Conservation (phyloP, 2,797 vertebrate genomes). For the Muscicapa striata region DNA sequence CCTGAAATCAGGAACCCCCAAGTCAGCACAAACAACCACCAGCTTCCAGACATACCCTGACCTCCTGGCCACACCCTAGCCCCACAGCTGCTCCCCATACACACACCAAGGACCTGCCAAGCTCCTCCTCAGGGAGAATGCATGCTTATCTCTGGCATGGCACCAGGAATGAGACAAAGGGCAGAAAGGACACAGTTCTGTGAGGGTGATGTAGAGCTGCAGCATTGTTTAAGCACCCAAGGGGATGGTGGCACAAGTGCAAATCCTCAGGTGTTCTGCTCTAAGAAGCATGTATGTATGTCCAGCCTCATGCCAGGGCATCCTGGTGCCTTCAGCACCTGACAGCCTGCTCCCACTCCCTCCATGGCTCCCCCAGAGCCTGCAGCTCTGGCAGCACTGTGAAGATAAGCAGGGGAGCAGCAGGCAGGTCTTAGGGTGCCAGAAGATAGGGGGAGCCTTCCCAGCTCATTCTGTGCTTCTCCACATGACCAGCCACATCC, state of each 20-base stretch:
- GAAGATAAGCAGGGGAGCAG: neutral
- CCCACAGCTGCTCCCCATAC: neutral
- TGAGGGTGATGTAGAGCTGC: neutral
- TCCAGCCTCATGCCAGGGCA: neutral
- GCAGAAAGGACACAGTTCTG: neutral
- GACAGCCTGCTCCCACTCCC: neutral
- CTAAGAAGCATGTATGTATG: accelerated
- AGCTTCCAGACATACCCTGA: neutral
- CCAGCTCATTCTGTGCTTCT: neutral
- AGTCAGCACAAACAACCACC: accelerated
- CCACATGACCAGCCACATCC: neutral
- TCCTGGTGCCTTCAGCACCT: neutral
- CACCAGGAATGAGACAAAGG: neutral
- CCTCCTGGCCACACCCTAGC: neutral
- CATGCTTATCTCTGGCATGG: accelerated
- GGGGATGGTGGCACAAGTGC: neutral
- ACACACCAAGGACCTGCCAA: neutral
- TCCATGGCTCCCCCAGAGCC: accelerated
- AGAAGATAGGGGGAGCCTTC: neutral
- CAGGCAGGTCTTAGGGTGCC: accelerated
- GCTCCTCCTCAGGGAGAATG: neutral
- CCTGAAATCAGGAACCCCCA: neutral
- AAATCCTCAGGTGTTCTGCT: neutral
- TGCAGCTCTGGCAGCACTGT: neutral
- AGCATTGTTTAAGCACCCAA: neutral